phyloP scores from a whole-genome alignment of 2,888 invertebrate genomes.

The Macaria notata region DNA sequence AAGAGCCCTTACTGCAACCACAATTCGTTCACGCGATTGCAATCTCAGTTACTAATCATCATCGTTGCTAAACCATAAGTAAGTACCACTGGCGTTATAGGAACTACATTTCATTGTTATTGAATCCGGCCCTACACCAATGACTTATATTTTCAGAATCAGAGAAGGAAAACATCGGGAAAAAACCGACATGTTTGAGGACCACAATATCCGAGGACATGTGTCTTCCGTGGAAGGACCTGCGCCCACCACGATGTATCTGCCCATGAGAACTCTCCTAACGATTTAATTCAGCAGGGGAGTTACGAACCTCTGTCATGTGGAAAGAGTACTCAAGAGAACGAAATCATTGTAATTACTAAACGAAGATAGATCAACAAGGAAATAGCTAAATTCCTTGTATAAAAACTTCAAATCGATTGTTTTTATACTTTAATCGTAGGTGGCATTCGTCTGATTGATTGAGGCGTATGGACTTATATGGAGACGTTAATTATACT shows the following conservation, averaged over 20 bases:
- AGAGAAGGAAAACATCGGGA: no score
- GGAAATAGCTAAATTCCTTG: conserved; percentile 17
- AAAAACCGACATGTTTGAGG: no score
- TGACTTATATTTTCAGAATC: no score
- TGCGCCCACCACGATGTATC: no score
- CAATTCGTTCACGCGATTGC: conserved; percentile 8
- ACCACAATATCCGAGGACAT: no score
- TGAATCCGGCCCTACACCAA: no score
- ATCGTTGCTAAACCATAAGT: conserved; percentile 9
- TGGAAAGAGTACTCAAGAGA: neutral
- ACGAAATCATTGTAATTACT: conserved; percentile 13
- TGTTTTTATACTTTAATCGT: conserved; percentile 17
- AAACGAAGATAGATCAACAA: conserved; percentile 31
- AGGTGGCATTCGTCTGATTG: conserved; percentile 10
- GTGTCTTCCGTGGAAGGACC: no score
- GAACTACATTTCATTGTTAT: no score
- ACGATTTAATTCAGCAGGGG: no score
- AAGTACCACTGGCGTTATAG: neutral
- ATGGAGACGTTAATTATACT: conserved; percentile 12
- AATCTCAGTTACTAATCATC: conserved; percentile 2
- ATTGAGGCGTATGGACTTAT: conserved; percentile 5
- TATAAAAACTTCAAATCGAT: conserved; percentile 14
- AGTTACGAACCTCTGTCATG: no score
- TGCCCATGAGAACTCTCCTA: no score
- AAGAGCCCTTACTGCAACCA: conserved; percentile 6